These are phyloP conservation scores for Gymnosoma rotundatum DNA, from an alignment of 2,888 invertebrate species.

Conservation along the genomic window DNA sequence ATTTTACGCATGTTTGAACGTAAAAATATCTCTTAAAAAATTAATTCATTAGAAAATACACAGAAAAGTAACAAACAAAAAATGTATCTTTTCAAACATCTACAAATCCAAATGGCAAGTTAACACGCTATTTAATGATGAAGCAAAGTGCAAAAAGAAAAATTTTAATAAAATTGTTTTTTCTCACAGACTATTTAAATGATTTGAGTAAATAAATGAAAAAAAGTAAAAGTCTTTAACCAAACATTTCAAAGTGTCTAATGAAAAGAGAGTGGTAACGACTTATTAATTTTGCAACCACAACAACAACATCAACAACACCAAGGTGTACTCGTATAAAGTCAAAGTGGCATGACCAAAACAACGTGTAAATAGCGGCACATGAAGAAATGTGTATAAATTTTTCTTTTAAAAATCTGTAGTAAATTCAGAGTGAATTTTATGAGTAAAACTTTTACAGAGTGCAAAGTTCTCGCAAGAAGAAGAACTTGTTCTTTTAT, in stretches of 20 bases:
- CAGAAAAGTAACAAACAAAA: background rate
- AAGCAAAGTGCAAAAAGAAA: conserved; percentile 42
- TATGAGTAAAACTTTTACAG: no score
- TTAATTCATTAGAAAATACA: conserved; percentile 16
- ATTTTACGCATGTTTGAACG: conserved; percentile 55
- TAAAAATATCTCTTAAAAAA: conserved; percentile 43
- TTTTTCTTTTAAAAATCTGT: background rate
- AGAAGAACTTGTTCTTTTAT: no score
- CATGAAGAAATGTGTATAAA: conserved; percentile 38
- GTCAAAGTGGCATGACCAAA: conserved; percentile 39
- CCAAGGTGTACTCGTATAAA: background rate
- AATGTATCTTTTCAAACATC: conserved; percentile 1
- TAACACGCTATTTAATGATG: conserved; percentile 50
- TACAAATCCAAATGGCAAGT: conserved; percentile 42
- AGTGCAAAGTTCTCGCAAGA: no score
- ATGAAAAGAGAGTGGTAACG: conserved; percentile 58
- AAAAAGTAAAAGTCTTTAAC: conserved; percentile 67
- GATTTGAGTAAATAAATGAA: conserved; percentile 42
- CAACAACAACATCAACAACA: conserved; percentile 2
- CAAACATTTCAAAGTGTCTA: background rate
- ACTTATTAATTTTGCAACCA: conserved; percentile 53
- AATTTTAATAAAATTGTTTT: conserved; percentile 14
- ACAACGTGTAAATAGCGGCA: conserved; percentile 25
- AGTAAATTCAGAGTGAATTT: no score
- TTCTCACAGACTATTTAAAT: conserved; percentile 36